Evolutionary conservation across 2,888 invertebrate species (phyloP).

Genomic region (Tolmerus cingulatus): DNA sequence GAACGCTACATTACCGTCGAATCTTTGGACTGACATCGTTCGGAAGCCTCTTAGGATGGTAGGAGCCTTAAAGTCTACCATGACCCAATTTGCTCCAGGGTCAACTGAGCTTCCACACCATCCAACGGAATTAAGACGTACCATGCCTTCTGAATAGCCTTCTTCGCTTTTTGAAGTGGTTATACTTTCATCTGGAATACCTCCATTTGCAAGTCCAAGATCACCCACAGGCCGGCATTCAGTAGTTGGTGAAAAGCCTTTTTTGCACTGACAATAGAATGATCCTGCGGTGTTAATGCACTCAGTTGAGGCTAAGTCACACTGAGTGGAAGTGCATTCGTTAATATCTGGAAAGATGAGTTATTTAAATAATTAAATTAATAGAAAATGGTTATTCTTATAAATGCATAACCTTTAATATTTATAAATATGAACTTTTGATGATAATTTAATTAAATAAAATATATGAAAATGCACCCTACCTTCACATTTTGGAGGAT

Average conservation of each 20-base stretch:
- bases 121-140: constrained; percentile 83
- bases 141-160: constrained; percentile 83
- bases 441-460: not conserved
- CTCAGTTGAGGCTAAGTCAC: constrained; percentile 88
- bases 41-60: constrained; percentile 89
- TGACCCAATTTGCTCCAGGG: constrained; percentile 88
- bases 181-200: constrained; percentile 89
- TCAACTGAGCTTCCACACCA: constrained; percentile 91
- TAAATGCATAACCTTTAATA: too few relatives aligned
- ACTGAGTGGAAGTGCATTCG: constrained; percentile 88
- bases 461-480: constrained; percentile 45
- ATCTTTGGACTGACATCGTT: constrained; percentile 85
- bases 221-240: constrained; percentile 92
- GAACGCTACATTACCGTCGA: constrained; percentile 85
- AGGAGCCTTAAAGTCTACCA: constrained; percentile 86
- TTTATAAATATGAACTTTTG: too few relatives aligned
- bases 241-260: constrained; percentile 83
- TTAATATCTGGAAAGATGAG: constrained; percentile 73
- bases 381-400: not conserved
- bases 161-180: constrained; percentile 83
- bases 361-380: not conserved
- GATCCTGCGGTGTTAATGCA: constrained; percentile 89
- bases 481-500: constrained; percentile 86
- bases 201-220: constrained; percentile 81
- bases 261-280: constrained; percentile 86